Conservation (phyloP, 2,888 invertebrate species). For the Chironomus riparius region DNA sequence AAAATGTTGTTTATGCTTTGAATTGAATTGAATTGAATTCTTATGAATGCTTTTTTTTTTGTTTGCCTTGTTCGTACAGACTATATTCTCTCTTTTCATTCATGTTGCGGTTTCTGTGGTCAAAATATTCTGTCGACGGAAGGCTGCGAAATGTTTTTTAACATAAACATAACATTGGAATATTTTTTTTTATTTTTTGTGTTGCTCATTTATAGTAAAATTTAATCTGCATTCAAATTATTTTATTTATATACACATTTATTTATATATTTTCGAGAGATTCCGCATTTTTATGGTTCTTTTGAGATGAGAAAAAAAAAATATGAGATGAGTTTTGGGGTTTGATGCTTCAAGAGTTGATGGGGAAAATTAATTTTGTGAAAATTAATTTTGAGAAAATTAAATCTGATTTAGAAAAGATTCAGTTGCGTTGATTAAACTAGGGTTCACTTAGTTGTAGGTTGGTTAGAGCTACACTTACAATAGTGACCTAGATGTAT, state of each 20-base stretch:
- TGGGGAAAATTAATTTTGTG: too few species aligned
- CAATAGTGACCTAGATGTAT: too few species aligned
- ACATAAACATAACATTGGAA: neutral
- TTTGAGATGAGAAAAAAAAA: neutral
- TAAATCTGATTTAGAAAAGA: too few species aligned
- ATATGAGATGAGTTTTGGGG: neutral
- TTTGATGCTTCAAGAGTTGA: too few species aligned
- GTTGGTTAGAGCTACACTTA: too few species aligned
- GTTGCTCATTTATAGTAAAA: neutral
- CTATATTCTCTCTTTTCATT: neutral
- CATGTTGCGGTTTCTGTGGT: neutral
- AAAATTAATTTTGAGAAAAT: too few species aligned
- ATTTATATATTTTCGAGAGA: neutral
- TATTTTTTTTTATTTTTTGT: neutral
- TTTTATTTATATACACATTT: neutral
- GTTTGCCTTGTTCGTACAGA: neutral
- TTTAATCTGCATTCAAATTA: conserved; percentile 5
- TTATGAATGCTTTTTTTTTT: too few species aligned
- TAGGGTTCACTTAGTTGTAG: too few species aligned
- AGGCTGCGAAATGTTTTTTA: neutral
- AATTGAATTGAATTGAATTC: neutral
- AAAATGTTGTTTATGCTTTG: neutral
- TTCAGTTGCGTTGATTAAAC: too few species aligned
- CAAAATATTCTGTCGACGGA: neutral
- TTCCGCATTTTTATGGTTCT: neutral